Base-by-base conservation (phyloP, 1,140 invertebrate genomes). In the Anoplolepis gracilipes region DNA sequence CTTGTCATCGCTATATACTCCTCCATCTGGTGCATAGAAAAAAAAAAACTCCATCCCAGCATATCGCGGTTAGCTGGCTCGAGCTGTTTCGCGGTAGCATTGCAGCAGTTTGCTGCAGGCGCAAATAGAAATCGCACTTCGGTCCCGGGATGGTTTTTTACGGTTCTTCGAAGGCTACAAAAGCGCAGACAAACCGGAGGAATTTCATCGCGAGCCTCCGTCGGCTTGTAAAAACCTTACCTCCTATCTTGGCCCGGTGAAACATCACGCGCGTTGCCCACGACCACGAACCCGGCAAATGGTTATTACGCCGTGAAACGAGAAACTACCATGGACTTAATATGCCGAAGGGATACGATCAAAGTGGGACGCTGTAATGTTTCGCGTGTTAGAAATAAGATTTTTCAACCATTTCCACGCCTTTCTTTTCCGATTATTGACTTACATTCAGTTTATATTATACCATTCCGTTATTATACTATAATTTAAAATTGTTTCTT, bases 281-380 rank as follows among this genome's bases (percentile, higher is more conserved):
- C 75, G 30, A 67, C n/a, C 79, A 11, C 75, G 30, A 67, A 75
- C 76, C 36, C 53, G 53, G 88, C 76, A 82, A 89, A 89, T 82
- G 84, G 84, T 88, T 88, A 89, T 86, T 89, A 89, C 87, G 49
- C 72, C 49, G 72, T 76, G 84, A 77, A 88, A 89, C 76, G 46
- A 77, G 61, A 78, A 72, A 59, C 25, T 19, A 57, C 39, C 11
- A 77, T 86, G 87, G 72, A 88, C 76, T 82, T 88, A 88, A 88
- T 84, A 77, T 86, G 57, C 87, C 86, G 76, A 85, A 59, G 87
- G 65, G 87, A 72, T 86, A 88, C 73, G 77, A 82, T 78, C 61
- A 53, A 57, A 69, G 25, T 33, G 25, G 59, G 76, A 88, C 76
- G 59, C 57, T 61, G 10, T 57, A 78, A 65, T 55, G 75, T 77